Evolutionary conservation across 2,797 vertebrate species (phyloP).

Genomic region (Tinamus major): DNA sequence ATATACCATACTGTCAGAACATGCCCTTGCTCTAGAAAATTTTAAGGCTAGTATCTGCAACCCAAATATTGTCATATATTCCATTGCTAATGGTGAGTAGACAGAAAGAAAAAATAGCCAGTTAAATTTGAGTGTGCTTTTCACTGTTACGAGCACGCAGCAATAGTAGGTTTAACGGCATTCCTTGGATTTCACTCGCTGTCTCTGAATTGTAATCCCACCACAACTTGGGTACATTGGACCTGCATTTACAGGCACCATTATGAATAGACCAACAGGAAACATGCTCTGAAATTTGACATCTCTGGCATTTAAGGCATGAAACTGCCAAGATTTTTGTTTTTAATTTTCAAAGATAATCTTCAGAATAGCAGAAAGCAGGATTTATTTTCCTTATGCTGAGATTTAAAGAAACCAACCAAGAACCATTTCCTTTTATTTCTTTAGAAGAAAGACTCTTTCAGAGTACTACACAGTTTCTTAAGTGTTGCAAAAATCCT

Average conservation of each 20-base stretch:
- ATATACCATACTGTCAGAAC: background rate
- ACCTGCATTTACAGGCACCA: background rate
- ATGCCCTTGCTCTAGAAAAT: background rate
- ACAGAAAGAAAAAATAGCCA: background rate
- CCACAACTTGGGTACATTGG: background rate
- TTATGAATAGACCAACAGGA: background rate
- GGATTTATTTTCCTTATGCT: background rate
- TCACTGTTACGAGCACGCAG: background rate
- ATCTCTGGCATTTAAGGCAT: background rate
- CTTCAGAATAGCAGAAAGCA: background rate
- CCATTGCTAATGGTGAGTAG: background rate
- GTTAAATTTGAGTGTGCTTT: background rate
- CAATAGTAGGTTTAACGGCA: background rate
- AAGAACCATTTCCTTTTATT: background rate
- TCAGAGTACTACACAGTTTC: background rate
- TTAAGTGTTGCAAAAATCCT: background rate
- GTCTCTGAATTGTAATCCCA: background rate
- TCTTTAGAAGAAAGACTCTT: background rate
- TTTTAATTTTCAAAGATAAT: background rate
- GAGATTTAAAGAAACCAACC: background rate
- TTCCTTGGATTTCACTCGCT: background rate
- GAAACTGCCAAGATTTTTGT: background rate
- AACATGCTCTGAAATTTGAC: background rate
- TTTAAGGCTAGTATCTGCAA: background rate
- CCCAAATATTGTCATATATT: background rate